phyloP scores from a whole-genome alignment of 2,888 invertebrate genomes.

The Calephelis perditalis region DNA sequence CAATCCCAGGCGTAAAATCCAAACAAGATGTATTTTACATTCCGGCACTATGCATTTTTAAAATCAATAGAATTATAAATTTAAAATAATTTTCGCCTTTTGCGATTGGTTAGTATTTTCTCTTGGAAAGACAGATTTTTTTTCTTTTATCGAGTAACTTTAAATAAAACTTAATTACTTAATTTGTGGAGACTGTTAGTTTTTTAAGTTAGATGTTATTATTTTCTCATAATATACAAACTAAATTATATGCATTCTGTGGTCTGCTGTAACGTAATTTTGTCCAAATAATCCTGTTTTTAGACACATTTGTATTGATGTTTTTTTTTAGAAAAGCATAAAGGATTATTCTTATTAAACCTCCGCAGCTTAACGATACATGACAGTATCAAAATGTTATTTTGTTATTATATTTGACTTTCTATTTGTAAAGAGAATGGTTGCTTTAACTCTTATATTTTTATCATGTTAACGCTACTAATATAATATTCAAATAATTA shows the following conservation, averaged over 20 bases:
- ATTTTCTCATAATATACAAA: constrained; percentile 32
- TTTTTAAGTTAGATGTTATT: constrained; percentile 34
- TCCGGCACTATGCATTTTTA: constrained; percentile 8
- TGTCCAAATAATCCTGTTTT: too few relatives aligned
- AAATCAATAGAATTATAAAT: neutral
- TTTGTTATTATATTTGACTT: too few relatives aligned
- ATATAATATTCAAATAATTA: neutral
- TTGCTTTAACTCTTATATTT: too few relatives aligned
- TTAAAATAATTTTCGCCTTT: constrained; percentile 11
- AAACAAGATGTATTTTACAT: constrained; percentile 15
- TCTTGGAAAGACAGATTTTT: too few relatives aligned
- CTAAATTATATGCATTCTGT: constrained; percentile 7
- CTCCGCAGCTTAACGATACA: too few relatives aligned
- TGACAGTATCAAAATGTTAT: too few relatives aligned
- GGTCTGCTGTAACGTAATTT: neutral
- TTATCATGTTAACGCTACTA: too few relatives aligned
- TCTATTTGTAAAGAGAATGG: too few relatives aligned
- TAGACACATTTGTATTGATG: too few relatives aligned
- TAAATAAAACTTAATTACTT: constrained; percentile 36
- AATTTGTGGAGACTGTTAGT: constrained; percentile 56
- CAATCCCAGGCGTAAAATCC: neutral
- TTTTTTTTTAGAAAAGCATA: too few relatives aligned
- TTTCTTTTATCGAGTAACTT: neutral
- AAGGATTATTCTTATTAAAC: too few relatives aligned
- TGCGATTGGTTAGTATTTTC: neutral